A percentile compares a stretch with the other conserved stretches of the same genome.
phyloP scores from a whole-genome alignment of 2,888 invertebrate species.

The Deilephila elpenor region DNA sequence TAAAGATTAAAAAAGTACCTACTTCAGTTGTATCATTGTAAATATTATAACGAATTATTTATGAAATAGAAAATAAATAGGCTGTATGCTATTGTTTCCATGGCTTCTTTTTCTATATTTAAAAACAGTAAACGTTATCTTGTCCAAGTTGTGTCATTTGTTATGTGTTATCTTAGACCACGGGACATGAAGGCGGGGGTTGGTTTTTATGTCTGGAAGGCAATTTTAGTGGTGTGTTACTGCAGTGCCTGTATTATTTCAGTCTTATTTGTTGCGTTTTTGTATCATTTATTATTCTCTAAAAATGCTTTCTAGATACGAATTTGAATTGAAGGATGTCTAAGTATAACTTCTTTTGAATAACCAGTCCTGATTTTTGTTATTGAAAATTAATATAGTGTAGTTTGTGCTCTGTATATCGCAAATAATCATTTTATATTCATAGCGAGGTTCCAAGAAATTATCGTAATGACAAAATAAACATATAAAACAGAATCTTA shows the following conservation, averaged over 20 bases:
- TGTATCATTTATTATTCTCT: neutral
- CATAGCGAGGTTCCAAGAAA: too few relatives aligned
- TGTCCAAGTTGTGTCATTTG: constrained; percentile 6
- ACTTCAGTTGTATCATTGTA: too few relatives aligned
- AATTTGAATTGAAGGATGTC: neutral
- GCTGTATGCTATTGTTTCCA: neutral
- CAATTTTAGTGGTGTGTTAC: neutral
- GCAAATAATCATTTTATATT: too few relatives aligned
- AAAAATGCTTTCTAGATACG: neutral
- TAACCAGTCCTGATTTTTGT: neutral
- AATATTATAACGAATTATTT: too few relatives aligned
- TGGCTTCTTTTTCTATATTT: neutral
- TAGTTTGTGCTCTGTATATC: too few relatives aligned
- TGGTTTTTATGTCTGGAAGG: neutral
- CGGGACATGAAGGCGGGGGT: neutral
- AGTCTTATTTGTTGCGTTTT: neutral
- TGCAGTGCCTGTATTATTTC: too few relatives aligned
- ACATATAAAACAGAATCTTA: neutral
- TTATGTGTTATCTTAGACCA: neutral
- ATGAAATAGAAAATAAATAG: neutral
- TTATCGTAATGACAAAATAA: neutral
- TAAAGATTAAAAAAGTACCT: too few relatives aligned
- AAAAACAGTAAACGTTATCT: neutral
- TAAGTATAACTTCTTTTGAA: neutral
- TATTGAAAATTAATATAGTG: too few relatives aligned